phyloP scores from a whole-genome alignment of 2,888 invertebrate genomes.

The Lasioglossum figueresi region DNA sequence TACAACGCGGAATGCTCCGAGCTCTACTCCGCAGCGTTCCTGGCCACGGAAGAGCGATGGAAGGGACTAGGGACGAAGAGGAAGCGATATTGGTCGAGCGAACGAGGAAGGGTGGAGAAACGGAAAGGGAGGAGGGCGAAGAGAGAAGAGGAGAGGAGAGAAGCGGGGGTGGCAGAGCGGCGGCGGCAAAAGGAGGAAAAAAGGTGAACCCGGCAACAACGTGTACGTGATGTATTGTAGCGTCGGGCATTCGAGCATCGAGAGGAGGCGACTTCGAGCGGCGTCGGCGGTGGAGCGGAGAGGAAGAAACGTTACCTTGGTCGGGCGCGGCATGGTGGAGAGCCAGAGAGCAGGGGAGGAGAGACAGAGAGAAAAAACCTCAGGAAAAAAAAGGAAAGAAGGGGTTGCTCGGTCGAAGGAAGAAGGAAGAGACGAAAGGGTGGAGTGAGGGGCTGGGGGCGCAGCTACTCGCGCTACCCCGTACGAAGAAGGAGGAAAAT shows the following conservation, averaged over 20 bases:
- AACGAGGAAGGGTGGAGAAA: slow-evolving; percentile 35
- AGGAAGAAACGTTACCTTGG: slow-evolving; percentile 52
- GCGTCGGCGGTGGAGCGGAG: slow-evolving; percentile 37
- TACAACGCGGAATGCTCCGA: slow-evolving; percentile 51
- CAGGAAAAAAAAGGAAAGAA: slow-evolving; percentile 51
- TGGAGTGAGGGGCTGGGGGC: slow-evolving; percentile 51
- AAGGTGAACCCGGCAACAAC: slow-evolving; percentile 70
- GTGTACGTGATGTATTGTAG: slow-evolving; percentile 79
- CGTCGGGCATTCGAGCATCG: slow-evolving; percentile 77
- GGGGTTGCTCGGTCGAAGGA: slow-evolving; percentile 49
- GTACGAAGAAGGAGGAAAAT: slow-evolving; percentile 78
- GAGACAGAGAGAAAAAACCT: not conserved
- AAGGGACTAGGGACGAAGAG: slow-evolving; percentile 24
- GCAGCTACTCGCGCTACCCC: slow-evolving; percentile 64
- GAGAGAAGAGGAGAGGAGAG: slow-evolving; percentile 30
- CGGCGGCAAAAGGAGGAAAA: slow-evolving; percentile 41
- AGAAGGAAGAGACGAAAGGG: slow-evolving; percentile 52
- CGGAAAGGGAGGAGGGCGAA: slow-evolving; percentile 17
- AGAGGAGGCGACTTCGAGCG: slow-evolving; percentile 55
- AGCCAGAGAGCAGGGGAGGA: not conserved
- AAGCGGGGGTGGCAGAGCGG: slow-evolving; percentile 3
- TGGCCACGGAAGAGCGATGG: slow-evolving; percentile 22
- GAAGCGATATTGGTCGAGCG: slow-evolving; percentile 48
- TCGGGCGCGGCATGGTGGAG: not conserved
- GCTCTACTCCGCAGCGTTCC: slow-evolving; percentile 7